Conservation (phyloP, 2,888 invertebrate species). For the Acanthacorydalis orientalis region DNA sequence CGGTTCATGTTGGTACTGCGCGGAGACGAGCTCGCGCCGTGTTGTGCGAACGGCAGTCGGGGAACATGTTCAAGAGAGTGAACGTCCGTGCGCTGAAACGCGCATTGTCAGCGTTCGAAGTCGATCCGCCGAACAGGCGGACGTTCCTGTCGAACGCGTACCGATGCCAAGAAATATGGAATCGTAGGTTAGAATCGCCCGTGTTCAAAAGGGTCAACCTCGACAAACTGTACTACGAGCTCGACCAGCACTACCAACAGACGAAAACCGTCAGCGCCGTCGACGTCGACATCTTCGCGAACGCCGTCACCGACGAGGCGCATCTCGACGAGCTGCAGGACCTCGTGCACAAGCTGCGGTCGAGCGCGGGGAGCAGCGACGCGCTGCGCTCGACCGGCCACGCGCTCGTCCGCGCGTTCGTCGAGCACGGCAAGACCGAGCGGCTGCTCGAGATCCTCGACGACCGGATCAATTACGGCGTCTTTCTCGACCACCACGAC, state of each 20-base stretch:
- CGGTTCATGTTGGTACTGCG: too few relatives aligned
- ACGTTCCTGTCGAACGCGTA: constrained; percentile 55
- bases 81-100: too few relatives aligned
- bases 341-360: constrained; percentile 50
- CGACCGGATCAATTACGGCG: constrained; percentile 72
- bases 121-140: constrained; percentile 13
- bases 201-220: constrained; percentile 41
- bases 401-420: constrained; percentile 50
- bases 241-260: constrained; percentile 48
- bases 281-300: constrained; percentile 70
- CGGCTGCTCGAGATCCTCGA: constrained; percentile 56
- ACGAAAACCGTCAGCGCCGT: constrained; percentile 51
- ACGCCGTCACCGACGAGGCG: constrained; percentile 36
- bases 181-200: constrained; percentile 39
- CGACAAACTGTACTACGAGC: constrained; percentile 48
- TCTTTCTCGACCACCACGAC: constrained; percentile 72
- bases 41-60: too few relatives aligned
- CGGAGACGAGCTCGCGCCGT: too few relatives aligned
- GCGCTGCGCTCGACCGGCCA: constrained; percentile 67
- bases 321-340: constrained; percentile 57
- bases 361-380: constrained; percentile 51
- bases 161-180: constrained; percentile 55
- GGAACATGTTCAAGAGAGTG: too few relatives aligned
- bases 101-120: too few relatives aligned
- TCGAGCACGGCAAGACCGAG: constrained; percentile 35